Evolutionary conservation across 2,888 invertebrate species (phyloP), one percentile per base, ranked within the genome.

Genomic region (Griposia aprilina): DNA sequence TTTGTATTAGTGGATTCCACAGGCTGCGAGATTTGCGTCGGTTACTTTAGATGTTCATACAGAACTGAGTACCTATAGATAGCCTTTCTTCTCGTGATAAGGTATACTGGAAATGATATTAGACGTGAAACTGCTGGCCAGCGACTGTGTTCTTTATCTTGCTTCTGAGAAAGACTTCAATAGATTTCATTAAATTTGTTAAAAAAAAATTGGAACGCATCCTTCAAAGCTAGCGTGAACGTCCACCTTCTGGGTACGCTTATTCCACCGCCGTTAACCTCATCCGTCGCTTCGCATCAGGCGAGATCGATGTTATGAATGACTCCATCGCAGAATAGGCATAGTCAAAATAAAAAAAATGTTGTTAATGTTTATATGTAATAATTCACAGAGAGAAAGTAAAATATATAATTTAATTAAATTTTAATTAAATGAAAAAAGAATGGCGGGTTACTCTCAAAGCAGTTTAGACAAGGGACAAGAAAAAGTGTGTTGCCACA

Each of bases 1-100:
- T 48, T 63, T 10, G 15, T 79, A 36, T 79, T 72, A 36, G n/a
- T 80, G 59, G 26, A 72, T 17, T 52, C 57, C 15, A 26, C 65
- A 59, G 30, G 45, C 45, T 72, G 45, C 23, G 7, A 59, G 30
- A 71, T 66, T 66, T 59, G 30, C n/a, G 11, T 20, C 20, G 20
- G 17, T 70, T 57, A 57, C 5, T n/a, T 70, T n/a, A 69, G 1
- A 70, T 71, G 30, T 66, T 20, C 52, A 55, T n/a, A 52, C 7
- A 62, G 41, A 77, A 60, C 45, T 52, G 17, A 59, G 30, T 59
- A 36, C 26, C 17, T 55, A 23, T 69, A 23, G 23, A 59, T 13
- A 73, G 23, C n/a, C 7, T 41, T 59, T 20, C 7, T 13, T 7
- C 6, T 30, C n/a, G 30, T 52, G 50, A 26, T 50, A n/a, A 45